Percentiles rank a stretch among this genome's conserved stretches.
Evolutionary conservation across 2,888 invertebrate genomes (phyloP).

Genomic region (Eugnorisma glareosa): DNA sequence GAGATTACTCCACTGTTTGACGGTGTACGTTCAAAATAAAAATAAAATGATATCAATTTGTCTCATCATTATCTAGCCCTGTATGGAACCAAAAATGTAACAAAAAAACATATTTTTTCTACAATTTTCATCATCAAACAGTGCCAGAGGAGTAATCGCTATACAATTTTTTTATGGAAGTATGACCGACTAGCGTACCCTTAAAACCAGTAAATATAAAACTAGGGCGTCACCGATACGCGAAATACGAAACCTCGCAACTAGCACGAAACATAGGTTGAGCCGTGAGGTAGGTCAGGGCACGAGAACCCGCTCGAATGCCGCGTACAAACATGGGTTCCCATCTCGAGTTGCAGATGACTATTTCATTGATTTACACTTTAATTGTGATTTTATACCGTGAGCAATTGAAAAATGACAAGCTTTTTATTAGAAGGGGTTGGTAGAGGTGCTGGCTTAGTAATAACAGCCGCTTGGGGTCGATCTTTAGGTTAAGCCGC

Average conservation of each 20-base stretch:
- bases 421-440: neutral
- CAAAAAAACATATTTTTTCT: no score
- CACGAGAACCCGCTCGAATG: neutral
- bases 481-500: neutral
- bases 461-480: neutral
- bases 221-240: neutral
- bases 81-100: no score
- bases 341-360: neutral
- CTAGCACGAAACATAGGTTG: neutral
- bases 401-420: neutral
- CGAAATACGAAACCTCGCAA: neutral
- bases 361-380: neutral
- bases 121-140: no score
- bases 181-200: no score
- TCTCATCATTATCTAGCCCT: no score
- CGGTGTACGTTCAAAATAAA: no score
- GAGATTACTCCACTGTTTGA: no score
- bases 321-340: neutral
- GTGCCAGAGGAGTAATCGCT: no score
- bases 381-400: neutral
- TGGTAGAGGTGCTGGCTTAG: neutral
- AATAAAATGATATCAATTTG: no score
- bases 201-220: neutral
- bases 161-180: no score
- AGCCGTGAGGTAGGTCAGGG: slow-evolving; percentile 32